Conservation (phyloP, 2,797 vertebrate species). For the Mormyrops attenuatus region DNA sequence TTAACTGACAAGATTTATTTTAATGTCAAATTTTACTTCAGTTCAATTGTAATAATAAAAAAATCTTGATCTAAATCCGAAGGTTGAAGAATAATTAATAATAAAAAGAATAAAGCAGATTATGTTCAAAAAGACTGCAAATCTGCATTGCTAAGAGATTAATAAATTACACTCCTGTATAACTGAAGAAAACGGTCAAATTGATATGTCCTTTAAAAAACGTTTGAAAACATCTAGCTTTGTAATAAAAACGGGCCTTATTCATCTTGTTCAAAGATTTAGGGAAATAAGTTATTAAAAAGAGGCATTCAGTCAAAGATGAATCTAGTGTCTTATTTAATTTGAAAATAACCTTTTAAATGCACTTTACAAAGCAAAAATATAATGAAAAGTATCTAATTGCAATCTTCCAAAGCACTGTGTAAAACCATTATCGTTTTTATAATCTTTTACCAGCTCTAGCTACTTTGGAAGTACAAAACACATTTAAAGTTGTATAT, state of each 20-base stretch:
- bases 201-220: neutral
- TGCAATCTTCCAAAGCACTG: neutral
- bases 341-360: constrained; percentile 3
- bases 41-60: neutral
- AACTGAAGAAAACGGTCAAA: neutral
- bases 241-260: neutral
- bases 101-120: neutral
- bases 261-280: neutral
- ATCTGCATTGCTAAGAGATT: neutral
- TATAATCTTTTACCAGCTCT: neutral
- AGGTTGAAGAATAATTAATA: neutral
- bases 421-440: neutral
- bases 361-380: constrained; percentile 2
- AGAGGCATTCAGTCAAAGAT: neutral
- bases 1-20: neutral
- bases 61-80: neutral
- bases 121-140: neutral
- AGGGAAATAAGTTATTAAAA: constrained; percentile 6
- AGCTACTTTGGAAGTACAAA: neutral
- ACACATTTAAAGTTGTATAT: neutral
- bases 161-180: neutral
- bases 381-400: constrained; percentile 15
- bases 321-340: neutral
- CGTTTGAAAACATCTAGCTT: constrained; percentile 8
- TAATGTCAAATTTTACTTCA: neutral